Conservation (phyloP, 2,113 vertebrate species). For the Entosphenus tridentatus region DNA sequence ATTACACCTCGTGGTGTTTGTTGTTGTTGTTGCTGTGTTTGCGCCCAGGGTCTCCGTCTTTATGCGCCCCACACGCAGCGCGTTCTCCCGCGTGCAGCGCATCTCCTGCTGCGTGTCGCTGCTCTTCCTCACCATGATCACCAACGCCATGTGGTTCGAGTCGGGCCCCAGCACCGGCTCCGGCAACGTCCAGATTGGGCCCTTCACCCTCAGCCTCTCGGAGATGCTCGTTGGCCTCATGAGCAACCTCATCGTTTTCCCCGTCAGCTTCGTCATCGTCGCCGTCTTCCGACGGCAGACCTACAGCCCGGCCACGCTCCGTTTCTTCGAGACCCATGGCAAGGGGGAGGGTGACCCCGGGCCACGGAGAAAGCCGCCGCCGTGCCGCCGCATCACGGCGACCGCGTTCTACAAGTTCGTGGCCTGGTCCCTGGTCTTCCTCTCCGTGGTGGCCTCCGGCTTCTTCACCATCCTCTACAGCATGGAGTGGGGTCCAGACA, state of each 20-base stretch:
- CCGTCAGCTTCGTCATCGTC: background rate
- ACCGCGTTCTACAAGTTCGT: background rate
- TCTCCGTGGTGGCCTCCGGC: background rate
- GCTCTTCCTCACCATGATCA: constrained; percentile 3
- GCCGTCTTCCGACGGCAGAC: background rate
- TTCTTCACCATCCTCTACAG: constrained; percentile 3
- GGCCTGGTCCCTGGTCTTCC: constrained; percentile 1
- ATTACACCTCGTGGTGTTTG: no score
- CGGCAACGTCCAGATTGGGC: background rate
- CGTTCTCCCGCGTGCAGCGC: background rate
- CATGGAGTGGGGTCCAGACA: constrained; percentile 4
- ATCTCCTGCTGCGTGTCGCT: background rate
- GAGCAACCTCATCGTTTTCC: constrained; percentile 1
- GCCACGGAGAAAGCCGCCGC: background rate
- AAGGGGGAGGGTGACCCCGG: background rate
- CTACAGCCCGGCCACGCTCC: background rate
- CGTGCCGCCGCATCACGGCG: background rate
- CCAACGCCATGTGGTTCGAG: constrained; percentile 5
- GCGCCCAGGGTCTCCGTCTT: background rate
- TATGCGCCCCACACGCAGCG: constrained; percentile 2
- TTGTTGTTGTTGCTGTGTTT: no score
- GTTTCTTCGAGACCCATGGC: background rate
- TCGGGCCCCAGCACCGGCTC: background rate
- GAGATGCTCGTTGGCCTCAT: background rate
- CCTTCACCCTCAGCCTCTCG: background rate